Evolutionary conservation across 2,888 invertebrate species (phyloP).

Genomic region (Spicauda simplicius): DNA sequence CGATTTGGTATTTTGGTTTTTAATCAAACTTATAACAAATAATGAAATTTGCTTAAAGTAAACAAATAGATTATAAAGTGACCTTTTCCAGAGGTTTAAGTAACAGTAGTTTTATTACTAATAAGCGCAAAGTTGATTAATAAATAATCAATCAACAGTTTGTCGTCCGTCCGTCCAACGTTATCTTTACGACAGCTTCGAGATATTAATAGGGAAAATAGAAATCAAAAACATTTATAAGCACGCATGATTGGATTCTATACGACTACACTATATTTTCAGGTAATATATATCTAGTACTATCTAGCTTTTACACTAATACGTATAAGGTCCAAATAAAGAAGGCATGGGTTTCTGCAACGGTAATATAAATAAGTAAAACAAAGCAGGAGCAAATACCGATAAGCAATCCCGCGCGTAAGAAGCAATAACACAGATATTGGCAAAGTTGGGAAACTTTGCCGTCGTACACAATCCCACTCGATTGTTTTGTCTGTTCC

Average conservation of each 20-base stretch:
- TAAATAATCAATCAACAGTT: no score
- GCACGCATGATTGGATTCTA: constrained; percentile 23
- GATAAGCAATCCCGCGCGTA: constrained; percentile 32
- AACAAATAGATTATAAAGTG: no score
- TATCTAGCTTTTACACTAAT: background rate
- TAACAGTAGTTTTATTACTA: no score
- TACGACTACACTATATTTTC: constrained; percentile 5
- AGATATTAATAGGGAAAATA: constrained; percentile 20
- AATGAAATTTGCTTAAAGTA: no score
- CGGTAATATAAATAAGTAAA: background rate
- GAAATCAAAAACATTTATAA: constrained; percentile 31
- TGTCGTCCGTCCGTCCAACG: background rate
- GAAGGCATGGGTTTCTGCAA: background rate
- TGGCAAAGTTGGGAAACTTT: constrained; percentile 33
- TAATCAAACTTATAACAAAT: no score
- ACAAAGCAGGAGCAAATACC: constrained; percentile 30
- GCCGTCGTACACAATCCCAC: constrained; percentile 17
- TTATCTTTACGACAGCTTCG: background rate
- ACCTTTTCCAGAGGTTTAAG: no score
- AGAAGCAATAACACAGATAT: constrained; percentile 35
- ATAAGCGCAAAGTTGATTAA: no score
- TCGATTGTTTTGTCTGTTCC: constrained; percentile 35
- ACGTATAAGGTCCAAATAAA: background rate
- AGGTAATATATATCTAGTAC: background rate
- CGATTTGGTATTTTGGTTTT: no score